Evolutionary conservation across 2,797 vertebrate species (phyloP).

Genomic region (Epinephelus malabaricus): DNA sequence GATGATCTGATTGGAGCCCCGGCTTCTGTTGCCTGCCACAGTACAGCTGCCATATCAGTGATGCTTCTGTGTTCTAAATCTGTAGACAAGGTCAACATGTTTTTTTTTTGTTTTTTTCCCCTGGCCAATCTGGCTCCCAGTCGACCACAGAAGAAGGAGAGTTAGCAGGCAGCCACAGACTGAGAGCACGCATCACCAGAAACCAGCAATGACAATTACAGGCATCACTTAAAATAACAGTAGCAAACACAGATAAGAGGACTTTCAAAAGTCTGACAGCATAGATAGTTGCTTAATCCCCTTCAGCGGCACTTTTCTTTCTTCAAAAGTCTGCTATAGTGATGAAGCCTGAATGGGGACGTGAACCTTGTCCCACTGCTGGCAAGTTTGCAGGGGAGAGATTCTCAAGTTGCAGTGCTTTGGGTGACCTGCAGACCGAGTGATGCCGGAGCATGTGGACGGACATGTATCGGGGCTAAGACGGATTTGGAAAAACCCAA

Average conservation of each 20-base stretch:
- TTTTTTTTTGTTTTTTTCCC: conserved; percentile 24
- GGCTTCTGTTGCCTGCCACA: conserved; percentile 77
- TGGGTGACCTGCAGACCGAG: conserved; percentile 50
- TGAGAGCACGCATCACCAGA: conserved; percentile 54
- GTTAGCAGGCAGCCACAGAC: conserved; percentile 54
- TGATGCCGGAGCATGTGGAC: conserved; percentile 54
- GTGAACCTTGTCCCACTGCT: conserved; percentile 33
- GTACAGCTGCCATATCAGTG: conserved; percentile 80
- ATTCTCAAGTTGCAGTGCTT: conserved; percentile 42
- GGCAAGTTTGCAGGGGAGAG: conserved; percentile 27
- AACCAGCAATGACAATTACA: conserved; percentile 66
- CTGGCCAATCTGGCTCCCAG: conserved; percentile 72
- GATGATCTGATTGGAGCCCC: conserved; percentile 77
- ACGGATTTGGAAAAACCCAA: conserved; percentile 78
- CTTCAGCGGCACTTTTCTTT: conserved; percentile 32
- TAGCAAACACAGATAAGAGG: conserved; percentile 57
- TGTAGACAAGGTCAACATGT: conserved; percentile 81
- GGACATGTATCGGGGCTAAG: conserved; percentile 65
- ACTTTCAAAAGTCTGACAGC: conserved; percentile 53
- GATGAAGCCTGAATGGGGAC: conserved; percentile 42
- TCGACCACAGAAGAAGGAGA: conserved; percentile 55
- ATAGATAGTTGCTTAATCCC: conserved; percentile 55
- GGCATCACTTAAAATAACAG: conserved; percentile 55
- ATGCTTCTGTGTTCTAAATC: conserved; percentile 78
- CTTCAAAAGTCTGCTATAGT: conserved; percentile 43